These are phyloP conservation scores for Mobula birostris DNA, from an alignment of 2,113 vertebrate genomes.

Conservation along the genomic window DNA sequence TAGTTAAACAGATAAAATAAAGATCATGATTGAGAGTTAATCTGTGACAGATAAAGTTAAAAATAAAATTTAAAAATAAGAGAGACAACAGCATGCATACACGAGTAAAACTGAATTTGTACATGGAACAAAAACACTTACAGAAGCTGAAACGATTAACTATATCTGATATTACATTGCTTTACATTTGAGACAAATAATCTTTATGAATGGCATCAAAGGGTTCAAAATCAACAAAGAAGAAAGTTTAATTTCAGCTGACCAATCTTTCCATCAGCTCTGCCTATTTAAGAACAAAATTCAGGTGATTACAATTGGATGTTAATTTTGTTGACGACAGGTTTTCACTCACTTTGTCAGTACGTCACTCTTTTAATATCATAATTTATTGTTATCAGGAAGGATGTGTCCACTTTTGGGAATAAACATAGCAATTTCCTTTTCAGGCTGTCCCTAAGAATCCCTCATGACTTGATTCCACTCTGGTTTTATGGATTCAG, in stretches of 20 bases:
- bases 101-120: background rate
- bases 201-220: background rate
- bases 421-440: background rate
- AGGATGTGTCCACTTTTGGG: background rate
- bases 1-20: slow-evolving; percentile 23
- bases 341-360: background rate
- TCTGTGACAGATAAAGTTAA: background rate
- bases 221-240: background rate
- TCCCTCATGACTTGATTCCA: no score
- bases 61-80: background rate
- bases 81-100: background rate
- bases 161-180: background rate
- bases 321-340: background rate
- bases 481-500: no score
- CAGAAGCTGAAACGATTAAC: background rate
- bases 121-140: background rate
- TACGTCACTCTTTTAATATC: background rate
- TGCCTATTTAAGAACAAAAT: background rate
- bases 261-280: background rate
- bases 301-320: background rate
- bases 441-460: no score
- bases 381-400: background rate
- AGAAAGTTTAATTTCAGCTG: background rate
- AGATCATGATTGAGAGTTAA: background rate
- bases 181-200: background rate